phyloP scores from a whole-genome alignment of 2,113 vertebrate genomes.

The Regulus satrapa region DNA sequence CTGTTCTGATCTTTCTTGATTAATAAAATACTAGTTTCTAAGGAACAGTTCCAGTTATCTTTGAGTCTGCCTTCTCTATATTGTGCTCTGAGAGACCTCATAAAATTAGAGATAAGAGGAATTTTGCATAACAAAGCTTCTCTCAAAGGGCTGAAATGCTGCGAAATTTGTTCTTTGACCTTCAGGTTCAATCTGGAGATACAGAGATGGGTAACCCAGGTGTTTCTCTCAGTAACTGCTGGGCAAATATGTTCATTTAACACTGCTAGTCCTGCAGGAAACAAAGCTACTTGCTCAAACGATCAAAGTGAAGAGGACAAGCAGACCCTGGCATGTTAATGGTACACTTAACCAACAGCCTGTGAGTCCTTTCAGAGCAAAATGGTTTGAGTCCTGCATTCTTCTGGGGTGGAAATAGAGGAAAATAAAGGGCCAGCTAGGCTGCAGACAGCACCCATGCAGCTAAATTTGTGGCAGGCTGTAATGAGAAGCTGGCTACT shows the following conservation, averaged over 20 bases:
- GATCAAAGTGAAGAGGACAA: background rate
- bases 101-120: background rate
- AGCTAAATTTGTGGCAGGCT: background rate
- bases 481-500: background rate
- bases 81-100: background rate
- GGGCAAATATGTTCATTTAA: background rate
- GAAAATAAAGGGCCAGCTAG: background rate
- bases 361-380: background rate
- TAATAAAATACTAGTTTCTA: slow-evolving; percentile 23
- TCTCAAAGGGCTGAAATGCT: background rate
- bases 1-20: slow-evolving; percentile 1
- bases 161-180: background rate
- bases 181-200: background rate
- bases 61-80: background rate
- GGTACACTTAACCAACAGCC: background rate
- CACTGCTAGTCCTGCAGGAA: background rate
- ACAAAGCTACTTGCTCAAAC: background rate
- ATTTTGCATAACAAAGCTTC: background rate
- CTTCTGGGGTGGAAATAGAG: background rate
- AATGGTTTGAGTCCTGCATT: background rate
- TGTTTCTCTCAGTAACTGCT: background rate
- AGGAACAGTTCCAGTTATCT: background rate
- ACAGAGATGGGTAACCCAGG: background rate
- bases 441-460: background rate
- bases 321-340: background rate